These are phyloP conservation scores for Eupithecia exiguata DNA, from an alignment of 2,888 invertebrate species.

Conservation along the genomic window DNA sequence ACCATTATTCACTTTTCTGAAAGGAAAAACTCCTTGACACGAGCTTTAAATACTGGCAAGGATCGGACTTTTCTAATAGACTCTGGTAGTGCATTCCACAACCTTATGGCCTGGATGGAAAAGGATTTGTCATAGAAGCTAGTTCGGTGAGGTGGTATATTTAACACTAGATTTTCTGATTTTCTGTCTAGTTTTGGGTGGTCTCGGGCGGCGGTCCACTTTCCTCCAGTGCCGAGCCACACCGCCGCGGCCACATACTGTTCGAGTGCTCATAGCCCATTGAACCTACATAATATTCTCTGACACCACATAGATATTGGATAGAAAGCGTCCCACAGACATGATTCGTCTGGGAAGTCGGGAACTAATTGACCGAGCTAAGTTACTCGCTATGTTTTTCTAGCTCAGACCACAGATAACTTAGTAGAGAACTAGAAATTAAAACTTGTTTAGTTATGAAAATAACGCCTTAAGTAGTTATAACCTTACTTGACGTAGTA, in stretches of 20 bases:
- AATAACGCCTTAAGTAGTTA: neutral
- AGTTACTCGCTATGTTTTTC: conserved; percentile 11
- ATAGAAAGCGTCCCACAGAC: conserved; percentile 69
- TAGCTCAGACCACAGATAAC: neutral
- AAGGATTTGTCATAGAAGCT: too few species aligned
- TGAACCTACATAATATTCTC: conserved; percentile 39
- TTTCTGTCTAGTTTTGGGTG: neutral
- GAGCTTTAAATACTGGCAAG: too few species aligned
- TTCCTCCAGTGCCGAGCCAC: conserved; percentile 68
- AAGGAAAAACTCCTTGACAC: too few species aligned
- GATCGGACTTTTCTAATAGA: too few species aligned
- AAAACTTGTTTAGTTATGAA: neutral
- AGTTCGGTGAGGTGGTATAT: too few species aligned
- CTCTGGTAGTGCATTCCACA: too few species aligned
- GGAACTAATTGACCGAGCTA: conserved; percentile 43
- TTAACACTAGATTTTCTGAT: too few species aligned
- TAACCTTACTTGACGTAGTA: neutral
- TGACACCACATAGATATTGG: conserved; percentile 64
- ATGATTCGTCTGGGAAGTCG: conserved; percentile 56
- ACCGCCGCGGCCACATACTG: conserved; percentile 59
- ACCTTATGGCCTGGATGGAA: too few species aligned
- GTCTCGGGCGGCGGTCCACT: conserved; percentile 61
- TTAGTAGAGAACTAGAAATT: neutral
- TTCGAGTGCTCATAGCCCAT: conserved; percentile 25
- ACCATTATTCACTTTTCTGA: too few species aligned